A percentile compares a stretch with the other conserved stretches of the same genome.
Conservation (phyloP, 2,888 invertebrate genomes). For the Bellardia pandia region DNA sequence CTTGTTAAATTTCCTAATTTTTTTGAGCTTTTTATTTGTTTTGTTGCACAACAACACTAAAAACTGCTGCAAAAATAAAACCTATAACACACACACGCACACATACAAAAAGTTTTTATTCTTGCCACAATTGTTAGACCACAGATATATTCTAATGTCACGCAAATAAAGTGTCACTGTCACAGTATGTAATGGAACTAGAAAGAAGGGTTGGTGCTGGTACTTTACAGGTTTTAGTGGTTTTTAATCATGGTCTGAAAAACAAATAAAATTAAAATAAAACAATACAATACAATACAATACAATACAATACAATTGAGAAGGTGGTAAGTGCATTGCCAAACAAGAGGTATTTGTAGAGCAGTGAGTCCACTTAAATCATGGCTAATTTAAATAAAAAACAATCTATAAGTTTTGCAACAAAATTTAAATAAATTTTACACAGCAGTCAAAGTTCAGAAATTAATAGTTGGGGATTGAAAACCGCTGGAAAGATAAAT, state of each 20-base stretch:
- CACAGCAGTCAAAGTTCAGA: not conserved
- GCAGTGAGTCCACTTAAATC: conserved; percentile 1
- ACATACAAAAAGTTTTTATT: conserved; percentile 41
- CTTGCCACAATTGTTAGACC: conserved; percentile 69
- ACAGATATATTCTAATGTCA: conserved; percentile 73
- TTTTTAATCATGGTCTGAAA: conserved; percentile 58
- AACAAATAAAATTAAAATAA: conserved; percentile 46
- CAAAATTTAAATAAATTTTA: not conserved
- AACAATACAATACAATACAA: conserved; percentile 9
- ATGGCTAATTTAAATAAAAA: conserved; percentile 4
- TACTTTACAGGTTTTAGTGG: conserved; percentile 63
- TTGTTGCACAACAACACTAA: not conserved
- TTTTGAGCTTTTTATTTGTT: conserved; percentile 37
- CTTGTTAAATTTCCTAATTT: not conserved
- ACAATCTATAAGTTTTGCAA: not conserved
- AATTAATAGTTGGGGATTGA: not conserved
- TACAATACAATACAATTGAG: conserved; percentile 16
- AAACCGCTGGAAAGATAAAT: not conserved
- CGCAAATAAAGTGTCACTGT: conserved; percentile 73
- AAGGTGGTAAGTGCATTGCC: conserved; percentile 6
- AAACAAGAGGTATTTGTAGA: not conserved
- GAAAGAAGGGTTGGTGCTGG: conserved; percentile 42
- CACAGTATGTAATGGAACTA: conserved; percentile 61
- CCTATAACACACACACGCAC: not conserved
- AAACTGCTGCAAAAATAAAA: not conserved